A percentile compares a stretch with the other conserved stretches of the same genome.
These are phyloP conservation scores for Oreochromis spilurus DNA, from an alignment of 2,113 vertebrate species.

Conservation along the genomic window DNA sequence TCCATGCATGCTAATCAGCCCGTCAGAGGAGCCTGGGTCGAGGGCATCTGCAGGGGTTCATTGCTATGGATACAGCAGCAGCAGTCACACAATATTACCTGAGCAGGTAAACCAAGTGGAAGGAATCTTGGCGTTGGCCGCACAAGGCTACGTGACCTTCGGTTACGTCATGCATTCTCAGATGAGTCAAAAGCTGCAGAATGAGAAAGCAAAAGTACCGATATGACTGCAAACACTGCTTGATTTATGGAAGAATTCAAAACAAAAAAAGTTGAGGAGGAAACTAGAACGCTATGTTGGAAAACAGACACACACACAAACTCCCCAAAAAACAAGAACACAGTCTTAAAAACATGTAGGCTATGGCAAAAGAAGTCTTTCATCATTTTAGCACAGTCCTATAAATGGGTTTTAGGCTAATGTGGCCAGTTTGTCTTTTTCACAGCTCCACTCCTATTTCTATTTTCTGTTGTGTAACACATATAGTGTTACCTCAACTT, in stretches of 20 bases:
- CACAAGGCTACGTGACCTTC: constrained; percentile 15
- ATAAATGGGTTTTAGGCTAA: constrained; percentile 16
- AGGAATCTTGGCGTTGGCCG: constrained; percentile 14
- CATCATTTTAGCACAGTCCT: constrained; percentile 1
- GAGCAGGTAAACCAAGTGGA: constrained; percentile 58
- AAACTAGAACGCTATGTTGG: not conserved
- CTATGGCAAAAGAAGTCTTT: not conserved
- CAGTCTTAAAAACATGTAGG: not conserved
- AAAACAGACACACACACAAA: not conserved
- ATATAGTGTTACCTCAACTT: constrained; percentile 28
- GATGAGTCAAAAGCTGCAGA: not conserved
- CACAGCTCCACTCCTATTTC: constrained; percentile 8
- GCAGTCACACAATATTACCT: constrained; percentile 59
- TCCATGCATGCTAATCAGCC: constrained; percentile 55
- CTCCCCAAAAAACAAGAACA: accelerated
- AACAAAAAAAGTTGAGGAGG: not conserved
- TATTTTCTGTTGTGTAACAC: constrained; percentile 34
- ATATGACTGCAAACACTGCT: not conserved
- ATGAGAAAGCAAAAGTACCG: not conserved
- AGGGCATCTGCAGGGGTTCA: constrained; percentile 50
- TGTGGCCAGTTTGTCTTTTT: constrained; percentile 23
- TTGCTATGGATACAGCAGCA: constrained; percentile 48
- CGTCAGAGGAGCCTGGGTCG: constrained; percentile 7
- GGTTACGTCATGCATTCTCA: not conserved
- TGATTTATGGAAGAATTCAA: not conserved